Evolutionary conservation across 2,797 vertebrate species (phyloP).

Genomic region (Selene dorsalis): DNA sequence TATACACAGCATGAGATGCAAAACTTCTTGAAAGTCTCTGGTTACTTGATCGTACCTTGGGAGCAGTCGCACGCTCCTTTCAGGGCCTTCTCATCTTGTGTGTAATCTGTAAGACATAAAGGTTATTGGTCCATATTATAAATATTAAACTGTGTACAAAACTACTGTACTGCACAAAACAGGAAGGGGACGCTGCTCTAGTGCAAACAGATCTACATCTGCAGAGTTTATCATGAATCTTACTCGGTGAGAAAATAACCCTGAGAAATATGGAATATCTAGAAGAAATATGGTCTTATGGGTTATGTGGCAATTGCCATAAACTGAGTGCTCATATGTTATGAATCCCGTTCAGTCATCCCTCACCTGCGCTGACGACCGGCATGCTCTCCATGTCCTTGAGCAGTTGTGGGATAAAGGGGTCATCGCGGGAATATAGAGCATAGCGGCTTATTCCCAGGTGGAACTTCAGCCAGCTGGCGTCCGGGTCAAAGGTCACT

Average conservation of each 20-base stretch:
- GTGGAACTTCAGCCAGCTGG: constrained; percentile 95
- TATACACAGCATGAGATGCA: constrained; percentile 8
- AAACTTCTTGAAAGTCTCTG: too few relatives aligned
- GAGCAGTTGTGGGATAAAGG: constrained; percentile 82
- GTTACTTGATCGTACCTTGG: constrained; percentile 84
- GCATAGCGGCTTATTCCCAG: constrained; percentile 90
- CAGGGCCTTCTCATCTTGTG: constrained; percentile 94
- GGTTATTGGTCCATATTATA: constrained; percentile 4
- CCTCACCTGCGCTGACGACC: constrained; percentile 88
- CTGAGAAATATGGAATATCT: neutral
- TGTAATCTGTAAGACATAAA: constrained; percentile 89
- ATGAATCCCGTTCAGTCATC: neutral
- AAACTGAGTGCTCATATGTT: neutral
- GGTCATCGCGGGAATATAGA: constrained; percentile 88
- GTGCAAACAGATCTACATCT: neutral
- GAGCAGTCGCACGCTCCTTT: constrained; percentile 94
- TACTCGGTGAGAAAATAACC: neutral
- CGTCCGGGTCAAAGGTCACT: constrained; percentile 80
- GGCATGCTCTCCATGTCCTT: constrained; percentile 83
- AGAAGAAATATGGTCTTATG: neutral
- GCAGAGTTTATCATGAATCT: neutral
- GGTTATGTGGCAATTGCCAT: neutral
- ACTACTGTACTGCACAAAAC: neutral
- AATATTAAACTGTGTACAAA: neutral
- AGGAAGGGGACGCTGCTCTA: neutral